phyloP scores from a whole-genome alignment of 1,140 invertebrate species.

The Sycobia sp. region DNA sequence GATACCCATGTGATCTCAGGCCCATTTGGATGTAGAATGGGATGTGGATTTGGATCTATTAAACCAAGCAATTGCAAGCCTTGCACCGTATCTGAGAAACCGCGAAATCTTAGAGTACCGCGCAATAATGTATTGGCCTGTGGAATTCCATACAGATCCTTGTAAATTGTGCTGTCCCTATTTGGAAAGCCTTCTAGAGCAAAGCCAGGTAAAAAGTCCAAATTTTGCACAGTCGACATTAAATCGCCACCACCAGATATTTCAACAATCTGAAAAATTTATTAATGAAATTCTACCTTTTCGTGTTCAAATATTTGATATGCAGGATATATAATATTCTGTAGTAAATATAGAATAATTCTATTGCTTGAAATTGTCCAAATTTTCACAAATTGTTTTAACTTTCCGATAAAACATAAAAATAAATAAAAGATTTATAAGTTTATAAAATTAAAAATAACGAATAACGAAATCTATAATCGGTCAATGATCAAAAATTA shows the following conservation, averaged over 20 bases:
- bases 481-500: too few relatives aligned
- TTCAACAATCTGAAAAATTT: conserved; percentile 84
- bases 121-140: conserved; percentile 88
- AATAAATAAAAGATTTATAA: too few relatives aligned
- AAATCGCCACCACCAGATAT: conserved; percentile 88
- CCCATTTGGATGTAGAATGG: conserved; percentile 89
- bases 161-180: conserved; percentile 91
- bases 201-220: conserved; percentile 95
- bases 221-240: conserved; percentile 75
- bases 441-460: too few relatives aligned
- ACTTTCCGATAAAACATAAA: too few relatives aligned
- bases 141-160: conserved; percentile 82
- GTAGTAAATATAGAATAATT: too few relatives aligned
- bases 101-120: conserved; percentile 89
- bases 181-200: conserved; percentile 96
- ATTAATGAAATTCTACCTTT: too few relatives aligned
- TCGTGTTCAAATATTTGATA: too few relatives aligned
- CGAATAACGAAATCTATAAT: too few relatives aligned
- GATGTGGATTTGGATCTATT: conserved; percentile 84
- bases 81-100: conserved; percentile 87
- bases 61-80: conserved; percentile 86
- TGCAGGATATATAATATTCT: too few relatives aligned
- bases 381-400: too few relatives aligned
- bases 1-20: conserved; percentile 97
- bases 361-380: too few relatives aligned